Base-by-base conservation (phyloP, 2,113 vertebrate species). In the Malurus cyaneus region DNA sequence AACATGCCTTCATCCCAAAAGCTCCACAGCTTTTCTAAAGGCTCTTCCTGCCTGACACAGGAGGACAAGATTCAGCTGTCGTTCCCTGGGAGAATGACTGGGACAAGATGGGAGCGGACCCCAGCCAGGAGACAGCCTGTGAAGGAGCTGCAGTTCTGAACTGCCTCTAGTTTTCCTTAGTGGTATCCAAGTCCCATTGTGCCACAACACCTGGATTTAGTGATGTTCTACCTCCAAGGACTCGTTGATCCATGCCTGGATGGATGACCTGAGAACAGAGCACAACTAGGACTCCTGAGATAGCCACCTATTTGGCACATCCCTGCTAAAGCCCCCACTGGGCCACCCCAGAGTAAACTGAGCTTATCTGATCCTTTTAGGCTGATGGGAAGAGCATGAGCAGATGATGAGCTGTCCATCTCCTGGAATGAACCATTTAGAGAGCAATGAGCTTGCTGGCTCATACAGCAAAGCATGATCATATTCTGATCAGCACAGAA, bases 121-220 rank as follows among this genome's bases (percentile, higher is more conserved):
- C 5, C 8, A 84, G 56, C 28, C 73, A 91, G 53, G 9, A 89
- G 54, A 52, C 29, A 94, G 18, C 7, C 36, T 0, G 0, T 14
- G 36, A 76, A 80, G 53, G 57, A 90, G 26, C 42, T 67, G 62
- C 18, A 41, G n/a, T 56, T 85, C 86, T 52, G 61, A 81, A 52
- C 18, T 60, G 57, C 32, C 44, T 72, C 70, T 49, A 4, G 2
- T 82, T 71, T 87, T 9, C 44, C 57, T 44, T 34, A 77, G 36
- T 0, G 0, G 26, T 13, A 80, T 13, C 83, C 34, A 79, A 47
- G 28, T 13, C 17, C 32, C 29, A 46, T 8, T 0, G 1, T 59
- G 42, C 32, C 52, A 49, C 17, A 71, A n/a, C 25, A 5, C 8
- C 52, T 3, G 0, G 14, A 71, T 76, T 61, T 11, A 47, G n/a